A percentile compares a stretch with the other conserved stretches of the same genome.
Conservation (phyloP, 2,888 invertebrate genomes). For the Mythimna impura region DNA sequence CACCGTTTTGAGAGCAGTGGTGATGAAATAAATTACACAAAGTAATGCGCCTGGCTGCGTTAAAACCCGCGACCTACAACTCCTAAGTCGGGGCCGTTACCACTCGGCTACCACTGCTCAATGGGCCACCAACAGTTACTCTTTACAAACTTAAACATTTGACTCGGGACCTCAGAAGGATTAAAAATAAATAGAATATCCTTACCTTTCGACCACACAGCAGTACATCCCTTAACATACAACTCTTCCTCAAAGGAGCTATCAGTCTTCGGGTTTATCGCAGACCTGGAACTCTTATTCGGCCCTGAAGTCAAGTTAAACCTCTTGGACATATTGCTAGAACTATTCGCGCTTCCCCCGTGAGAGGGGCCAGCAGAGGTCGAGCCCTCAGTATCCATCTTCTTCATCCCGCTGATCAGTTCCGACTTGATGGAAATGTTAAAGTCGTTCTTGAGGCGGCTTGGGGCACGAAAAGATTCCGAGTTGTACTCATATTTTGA, state of each 20-base stretch:
- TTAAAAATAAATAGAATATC: neutral
- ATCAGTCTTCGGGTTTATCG: slow-evolving; percentile 83
- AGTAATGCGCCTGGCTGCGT: no score
- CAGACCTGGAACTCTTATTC: slow-evolving; percentile 67
- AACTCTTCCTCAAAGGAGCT: slow-evolving; percentile 95
- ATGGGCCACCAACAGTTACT: no score
- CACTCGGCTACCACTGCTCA: no score
- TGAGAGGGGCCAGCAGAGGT: slow-evolving; percentile 78
- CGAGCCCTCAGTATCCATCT: slow-evolving; percentile 75
- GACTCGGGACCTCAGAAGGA: no score
- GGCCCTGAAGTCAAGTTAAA: slow-evolving; percentile 78
- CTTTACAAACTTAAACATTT: no score
- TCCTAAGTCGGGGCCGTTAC: no score
- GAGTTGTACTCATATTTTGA: slow-evolving; percentile 80
- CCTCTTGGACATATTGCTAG: slow-evolving; percentile 86
- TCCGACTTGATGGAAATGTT: slow-evolving; percentile 87
- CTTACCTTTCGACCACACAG: slow-evolving; percentile 94
- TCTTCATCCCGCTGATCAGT: slow-evolving; percentile 75
- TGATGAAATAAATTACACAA: no score
- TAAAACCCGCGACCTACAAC: no score
- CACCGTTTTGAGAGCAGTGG: no score
- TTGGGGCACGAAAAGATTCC: slow-evolving; percentile 83
- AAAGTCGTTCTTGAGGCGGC: slow-evolving; percentile 85
- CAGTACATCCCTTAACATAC: slow-evolving; percentile 95
- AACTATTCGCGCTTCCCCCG: slow-evolving; percentile 84